These are phyloP conservation scores for Epinephelus awoara DNA, from an alignment of 2,797 vertebrate genomes.

Conservation along the genomic window DNA sequence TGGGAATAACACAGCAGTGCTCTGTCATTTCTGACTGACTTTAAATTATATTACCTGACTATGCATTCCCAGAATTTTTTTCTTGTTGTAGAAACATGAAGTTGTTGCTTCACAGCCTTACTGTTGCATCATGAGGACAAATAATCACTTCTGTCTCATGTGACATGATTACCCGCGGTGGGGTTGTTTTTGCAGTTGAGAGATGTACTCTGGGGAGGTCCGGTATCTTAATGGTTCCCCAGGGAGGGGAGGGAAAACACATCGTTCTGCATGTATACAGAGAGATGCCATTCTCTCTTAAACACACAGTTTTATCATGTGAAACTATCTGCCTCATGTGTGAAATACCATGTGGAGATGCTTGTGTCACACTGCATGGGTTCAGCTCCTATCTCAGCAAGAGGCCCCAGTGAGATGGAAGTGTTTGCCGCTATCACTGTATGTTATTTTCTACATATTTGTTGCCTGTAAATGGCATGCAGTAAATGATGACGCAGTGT, in stretches of 20 bases:
- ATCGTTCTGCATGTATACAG: slow-evolving; percentile 18
- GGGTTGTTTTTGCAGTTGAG: slow-evolving; percentile 71
- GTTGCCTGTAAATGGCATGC: slow-evolving; percentile 10
- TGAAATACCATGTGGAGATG: slow-evolving; percentile 12
- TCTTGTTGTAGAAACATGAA: background rate
- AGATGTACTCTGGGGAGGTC: slow-evolving; percentile 51
- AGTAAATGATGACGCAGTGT: slow-evolving; percentile 34
- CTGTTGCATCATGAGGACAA: slow-evolving; percentile 65
- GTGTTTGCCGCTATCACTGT: background rate
- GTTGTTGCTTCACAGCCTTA: background rate
- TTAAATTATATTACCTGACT: background rate
- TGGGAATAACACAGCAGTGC: background rate
- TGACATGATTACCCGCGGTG: slow-evolving; percentile 53
- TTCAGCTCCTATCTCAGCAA: slow-evolving; percentile 45
- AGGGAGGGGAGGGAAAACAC: slow-evolving; percentile 32
- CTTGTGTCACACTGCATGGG: slow-evolving; percentile 37
- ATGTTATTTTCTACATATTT: slow-evolving; percentile 29
- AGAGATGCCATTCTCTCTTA: slow-evolving; percentile 34
- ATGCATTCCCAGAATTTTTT: background rate
- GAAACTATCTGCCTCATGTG: slow-evolving; percentile 36
- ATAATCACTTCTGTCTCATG: slow-evolving; percentile 56
- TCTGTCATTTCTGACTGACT: background rate
- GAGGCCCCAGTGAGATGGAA: background rate
- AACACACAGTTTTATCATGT: slow-evolving; percentile 26
- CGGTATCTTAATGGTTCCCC: slow-evolving; percentile 73